Evolutionary conservation across 2,113 vertebrate genomes (phyloP), one percentile per base, ranked within the genome.

Genomic region (Rissa tridactyla): DNA sequence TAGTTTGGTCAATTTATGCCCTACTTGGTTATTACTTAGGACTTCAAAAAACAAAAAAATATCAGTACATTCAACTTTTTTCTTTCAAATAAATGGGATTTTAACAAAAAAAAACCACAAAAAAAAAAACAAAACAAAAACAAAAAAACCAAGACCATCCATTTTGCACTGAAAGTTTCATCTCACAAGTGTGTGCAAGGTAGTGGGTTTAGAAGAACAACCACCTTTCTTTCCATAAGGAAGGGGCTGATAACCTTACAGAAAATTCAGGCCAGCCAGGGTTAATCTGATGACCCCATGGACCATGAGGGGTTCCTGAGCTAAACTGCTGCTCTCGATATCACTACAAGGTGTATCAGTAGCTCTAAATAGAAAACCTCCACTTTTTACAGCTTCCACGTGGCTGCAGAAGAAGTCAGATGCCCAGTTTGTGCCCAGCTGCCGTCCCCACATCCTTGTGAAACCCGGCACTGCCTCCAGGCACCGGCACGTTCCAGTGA

Each of bases 161-260:
- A 34, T 57, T 78, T 46, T 65, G 6, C 9, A 15, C 34, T 58
- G 69, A 16, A 65, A 58, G 20, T 40, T 87, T 90, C 69, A 40
- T 2, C 8, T 82, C 7, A 9, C 8, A 21, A n/a, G 44, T 32
- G 6, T 69, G 14, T 47, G 51, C 40, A 42, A 21, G 12, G 5
- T 4, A 7, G 2, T 65, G 42, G 10, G 5, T 29, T 76, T 71
- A 62, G 13, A 38, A 7, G 12, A 3, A 51, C 9, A 66, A 17
- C 3, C 10, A 75, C 29, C 6, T 68, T 36, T 23, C 15, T 90
- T 54, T 71, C 47, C 11, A 11, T 19, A 46, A 58, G 9, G n/a
- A 62, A 40, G 0, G 0, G 13, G 12, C 7, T 55, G 10, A 62
- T 25, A n/a, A 42, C 9, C 13, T 68, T 19, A 27, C 1, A 61